Evolutionary conservation across 2,113 vertebrate species (phyloP), one percentile per base, ranked within the genome.

Genomic region (Prunella himalayana): DNA sequence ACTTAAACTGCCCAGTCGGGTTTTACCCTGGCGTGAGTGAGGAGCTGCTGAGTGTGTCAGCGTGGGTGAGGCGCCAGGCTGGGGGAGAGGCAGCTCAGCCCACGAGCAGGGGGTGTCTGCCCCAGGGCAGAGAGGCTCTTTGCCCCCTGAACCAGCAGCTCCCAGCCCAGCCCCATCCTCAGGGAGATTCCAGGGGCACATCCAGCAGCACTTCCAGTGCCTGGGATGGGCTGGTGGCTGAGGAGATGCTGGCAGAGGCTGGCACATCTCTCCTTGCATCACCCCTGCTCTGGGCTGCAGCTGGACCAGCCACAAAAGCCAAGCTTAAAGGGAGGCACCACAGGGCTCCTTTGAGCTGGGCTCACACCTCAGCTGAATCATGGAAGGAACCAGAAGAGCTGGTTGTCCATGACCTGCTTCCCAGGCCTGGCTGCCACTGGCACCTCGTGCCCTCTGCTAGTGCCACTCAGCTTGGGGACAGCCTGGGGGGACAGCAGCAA

Each of bases 331-430:
- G 72, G 87, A 96, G 82, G 95, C 86, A 81, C 45, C 76, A 42
- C 49, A 5, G 88, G 70, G 79, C 81, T 94, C 54, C 93, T 92
- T 15, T 33, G 72, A 93, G 93, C 95, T 68, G 63, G 2, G n/a
- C 88, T 95, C 87, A 90, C 83, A 39, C 94, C 95, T 72, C 14
- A 8, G 86, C 92, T 97, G 97, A 97, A 85, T 97, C 96, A 97
- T 3, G 4, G 53, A 9, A 45, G 79, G 63, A 96, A 94, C 83
- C 89, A 50, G 97, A 56, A 91, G 82, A 97, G 94, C 97, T 1
- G 35, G 97, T 95, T 91, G 90, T 6, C 19, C 5, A 1, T 95
- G 95, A 96, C 78, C 92, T 95, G 94, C 75, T 96, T 96, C 93
- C 95, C 96, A 97, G 56, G 84, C 71, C 60, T 15, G 45, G 1